phyloP scores from a whole-genome alignment of 2,113 vertebrate species.

The Irena cyanogastra region DNA sequence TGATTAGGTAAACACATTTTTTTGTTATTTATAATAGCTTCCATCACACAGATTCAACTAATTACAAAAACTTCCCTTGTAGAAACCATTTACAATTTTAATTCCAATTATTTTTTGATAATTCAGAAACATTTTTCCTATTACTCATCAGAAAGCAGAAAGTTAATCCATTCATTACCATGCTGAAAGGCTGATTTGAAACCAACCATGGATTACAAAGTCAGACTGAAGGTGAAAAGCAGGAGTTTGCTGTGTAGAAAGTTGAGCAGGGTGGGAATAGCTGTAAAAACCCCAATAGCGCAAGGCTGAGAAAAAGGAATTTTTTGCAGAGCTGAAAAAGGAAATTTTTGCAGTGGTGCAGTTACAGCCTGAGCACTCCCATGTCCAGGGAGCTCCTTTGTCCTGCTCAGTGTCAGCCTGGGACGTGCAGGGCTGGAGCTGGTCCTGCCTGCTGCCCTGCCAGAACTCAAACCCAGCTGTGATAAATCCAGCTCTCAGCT shows the following conservation, averaged over 20 bases:
- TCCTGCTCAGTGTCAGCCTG: background rate
- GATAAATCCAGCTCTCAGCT: background rate
- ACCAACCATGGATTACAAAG: slow-evolving; percentile 9
- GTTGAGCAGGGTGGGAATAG: background rate
- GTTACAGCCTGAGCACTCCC: background rate
- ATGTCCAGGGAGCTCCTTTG: background rate
- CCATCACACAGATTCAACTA: slow-evolving; percentile 23
- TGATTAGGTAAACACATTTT: slow-evolving; percentile 63
- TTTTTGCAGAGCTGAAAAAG: background rate
- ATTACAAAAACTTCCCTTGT: slow-evolving; percentile 53
- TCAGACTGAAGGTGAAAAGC: slow-evolving; percentile 37
- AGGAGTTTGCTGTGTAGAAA: background rate
- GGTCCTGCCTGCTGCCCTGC: too few species aligned
- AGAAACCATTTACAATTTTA: slow-evolving; percentile 60
- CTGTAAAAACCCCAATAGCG: background rate
- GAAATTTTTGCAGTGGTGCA: background rate
- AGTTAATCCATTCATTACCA: slow-evolving; percentile 57
- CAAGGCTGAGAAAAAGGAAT: background rate
- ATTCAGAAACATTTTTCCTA: slow-evolving; percentile 32
- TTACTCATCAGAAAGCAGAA: slow-evolving; percentile 32
- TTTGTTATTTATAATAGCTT: slow-evolving; percentile 57
- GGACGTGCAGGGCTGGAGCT: background rate
- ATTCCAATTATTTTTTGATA: slow-evolving; percentile 65
- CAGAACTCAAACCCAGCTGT: background rate
- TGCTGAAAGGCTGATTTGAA: slow-evolving; percentile 1